Evolutionary conservation across 2,797 vertebrate genomes (phyloP).

Genomic region (Neosilurus hyrtlii): DNA sequence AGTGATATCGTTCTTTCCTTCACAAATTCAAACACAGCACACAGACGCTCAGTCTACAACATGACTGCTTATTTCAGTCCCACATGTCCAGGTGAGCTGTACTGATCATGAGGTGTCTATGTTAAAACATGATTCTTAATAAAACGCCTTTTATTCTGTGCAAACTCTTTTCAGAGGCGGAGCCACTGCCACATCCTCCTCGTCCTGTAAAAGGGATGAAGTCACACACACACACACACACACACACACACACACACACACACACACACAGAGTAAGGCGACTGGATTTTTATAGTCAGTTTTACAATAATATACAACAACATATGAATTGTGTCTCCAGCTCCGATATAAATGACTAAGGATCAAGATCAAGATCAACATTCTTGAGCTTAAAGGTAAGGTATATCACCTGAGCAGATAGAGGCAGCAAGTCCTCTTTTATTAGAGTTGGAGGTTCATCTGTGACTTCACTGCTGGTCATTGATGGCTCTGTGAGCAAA

Average conservation of each 20-base stretch:
- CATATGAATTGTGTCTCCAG: background rate
- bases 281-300: background rate
- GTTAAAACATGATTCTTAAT: constrained; percentile 78
- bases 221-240: background rate
- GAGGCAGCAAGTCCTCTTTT: constrained; percentile 87
- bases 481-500: constrained; percentile 64
- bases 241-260: background rate
- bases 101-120: constrained; percentile 65
- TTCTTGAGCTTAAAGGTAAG: no score
- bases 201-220: constrained; percentile 67
- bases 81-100: constrained; percentile 19
- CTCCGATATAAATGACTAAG: background rate
- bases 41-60: constrained; percentile 1
- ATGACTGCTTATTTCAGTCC: constrained; percentile 14
- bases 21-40: constrained; percentile 6
- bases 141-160: constrained; percentile 65
- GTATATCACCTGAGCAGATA: constrained; percentile 49
- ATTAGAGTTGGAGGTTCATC: constrained; percentile 97
- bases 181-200: constrained; percentile 82
- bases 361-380: no score
- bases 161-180: constrained; percentile 95
- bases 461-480: constrained; percentile 82
- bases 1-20: constrained; percentile 7
- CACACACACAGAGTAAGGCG: background rate
- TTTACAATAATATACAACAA: background rate